phyloP scores from a whole-genome alignment of 2,888 invertebrate genomes.

The Tetragonula carbonaria region DNA sequence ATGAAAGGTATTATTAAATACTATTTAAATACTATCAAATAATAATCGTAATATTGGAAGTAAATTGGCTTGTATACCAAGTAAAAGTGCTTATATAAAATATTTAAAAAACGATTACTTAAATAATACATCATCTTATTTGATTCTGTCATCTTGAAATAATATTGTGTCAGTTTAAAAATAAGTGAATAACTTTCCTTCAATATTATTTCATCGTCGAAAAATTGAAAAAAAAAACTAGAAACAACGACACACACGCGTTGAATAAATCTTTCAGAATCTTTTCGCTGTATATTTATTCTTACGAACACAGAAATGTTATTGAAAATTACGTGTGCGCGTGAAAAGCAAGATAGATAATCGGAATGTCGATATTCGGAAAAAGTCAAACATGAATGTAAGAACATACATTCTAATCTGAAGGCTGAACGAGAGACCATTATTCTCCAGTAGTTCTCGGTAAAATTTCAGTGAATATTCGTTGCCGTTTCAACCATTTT shows the following conservation, averaged over 20 bases:
- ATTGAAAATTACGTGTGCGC: not conserved
- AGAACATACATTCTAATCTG: not conserved
- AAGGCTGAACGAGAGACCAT: slow-evolving; percentile 11
- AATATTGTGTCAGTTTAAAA: no score
- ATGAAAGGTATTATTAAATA: no score
- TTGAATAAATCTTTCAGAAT: not conserved
- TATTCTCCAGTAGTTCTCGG: slow-evolving; percentile 17
- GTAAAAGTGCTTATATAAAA: no score
- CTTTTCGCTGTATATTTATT: not conserved
- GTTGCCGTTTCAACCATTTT: not conserved
- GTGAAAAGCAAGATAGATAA: slow-evolving; percentile 3
- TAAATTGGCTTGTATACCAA: no score
- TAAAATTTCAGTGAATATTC: slow-evolving; percentile 15
- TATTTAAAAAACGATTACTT: no score
- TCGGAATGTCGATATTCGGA: slow-evolving; percentile 7
- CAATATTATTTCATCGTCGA: not conserved
- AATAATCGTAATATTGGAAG: no score
- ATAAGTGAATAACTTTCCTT: no score
- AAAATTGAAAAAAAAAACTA: not conserved
- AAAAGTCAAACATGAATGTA: slow-evolving; percentile 1
- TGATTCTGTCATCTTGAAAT: no score
- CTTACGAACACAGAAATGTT: not conserved
- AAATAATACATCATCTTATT: no score
- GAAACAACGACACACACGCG: not conserved
- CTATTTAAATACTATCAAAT: no score